Evolutionary conservation across 1,140 invertebrate species (phyloP), one percentile per base, ranked within the genome.

Genomic region (Nasonia longicornis): DNA sequence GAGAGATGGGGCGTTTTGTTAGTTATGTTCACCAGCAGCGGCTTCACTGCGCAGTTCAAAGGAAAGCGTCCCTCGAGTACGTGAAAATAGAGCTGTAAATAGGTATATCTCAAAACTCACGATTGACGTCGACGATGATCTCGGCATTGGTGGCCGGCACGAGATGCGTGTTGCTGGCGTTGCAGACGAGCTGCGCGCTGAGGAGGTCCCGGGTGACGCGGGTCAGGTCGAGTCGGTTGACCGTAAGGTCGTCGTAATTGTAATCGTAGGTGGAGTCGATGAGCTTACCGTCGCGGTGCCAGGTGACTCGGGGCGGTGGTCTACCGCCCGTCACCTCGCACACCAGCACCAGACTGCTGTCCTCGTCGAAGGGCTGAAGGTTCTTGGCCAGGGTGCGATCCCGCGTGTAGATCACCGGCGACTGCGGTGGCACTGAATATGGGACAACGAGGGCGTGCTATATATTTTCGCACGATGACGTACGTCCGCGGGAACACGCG

Each of bases 281-380:
- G 2, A 96, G 90, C 8, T 94, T 93, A 85, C 95, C 95, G 74
- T 96, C 94, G 83, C 95, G 93, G 95, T 95, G 96, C 96, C 96
- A 97, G 26, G 95, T 96, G 63, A 97, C 95, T 76, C 93, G 92
- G 0, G 96, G 96, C 42, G 93, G 92, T 20, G 96, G 96, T 71
- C 86, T 88, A 8, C 93, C 93, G 84, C 94, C 94, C 69, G 91
- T 91, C 52, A 94, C 93, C 83, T 94, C 91, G 87, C 94, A 95
- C 11, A 92, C 92, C 35, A 95, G 89, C n/a, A 91, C 89, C 48
- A 94, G 88, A 79, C 92, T 91, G 83, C 93, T 92, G n/a, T 92
- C 94, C 87, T 97, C 96, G 86, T 96, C 94, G 86, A 95, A 93
- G 10, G 96, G 95, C 26, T 96, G 96, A 64, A 96, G 92, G 38